Percentiles rank a stretch among this genome's conserved stretches.
These are phyloP conservation scores for Gallirallus australis DNA, from an alignment of 2,797 vertebrate species.

Conservation along the genomic window DNA sequence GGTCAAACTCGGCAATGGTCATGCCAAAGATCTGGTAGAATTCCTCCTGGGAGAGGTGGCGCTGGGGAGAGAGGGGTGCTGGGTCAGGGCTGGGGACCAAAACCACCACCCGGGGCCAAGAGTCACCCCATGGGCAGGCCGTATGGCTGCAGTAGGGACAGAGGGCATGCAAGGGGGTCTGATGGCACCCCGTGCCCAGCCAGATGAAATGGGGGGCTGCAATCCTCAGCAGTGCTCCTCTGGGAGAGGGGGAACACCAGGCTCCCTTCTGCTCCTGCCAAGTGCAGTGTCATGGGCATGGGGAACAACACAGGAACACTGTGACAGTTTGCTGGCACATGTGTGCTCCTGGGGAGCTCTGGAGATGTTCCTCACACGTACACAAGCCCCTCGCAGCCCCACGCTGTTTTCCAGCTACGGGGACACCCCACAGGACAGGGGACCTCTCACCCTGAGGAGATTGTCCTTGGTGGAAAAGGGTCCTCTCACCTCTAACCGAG, in stretches of 20 bases:
- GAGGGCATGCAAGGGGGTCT: rapidly evolving
- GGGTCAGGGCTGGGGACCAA: neutral
- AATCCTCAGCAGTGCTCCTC: neutral
- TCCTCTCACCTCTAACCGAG: constrained; percentile 90
- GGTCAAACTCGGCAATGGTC: constrained; percentile 97
- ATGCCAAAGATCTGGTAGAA: constrained; percentile 97
- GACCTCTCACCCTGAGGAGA: neutral
- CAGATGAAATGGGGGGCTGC: neutral
- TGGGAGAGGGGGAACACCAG: rapidly evolving
- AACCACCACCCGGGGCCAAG: rapidly evolving
- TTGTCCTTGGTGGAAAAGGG: neutral
- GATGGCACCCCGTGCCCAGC: neutral
- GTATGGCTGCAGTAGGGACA: rapidly evolving
- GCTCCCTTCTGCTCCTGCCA: neutral
- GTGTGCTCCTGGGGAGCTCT: neutral
- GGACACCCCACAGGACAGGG: rapidly evolving
- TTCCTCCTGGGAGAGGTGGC: constrained; percentile 95
- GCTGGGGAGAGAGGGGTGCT: constrained; percentile 76
- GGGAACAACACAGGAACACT: neutral
- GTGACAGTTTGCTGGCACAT: neutral
- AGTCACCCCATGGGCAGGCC: rapidly evolving
- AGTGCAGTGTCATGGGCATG: rapidly evolving
- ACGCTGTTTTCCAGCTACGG: rapidly evolving
- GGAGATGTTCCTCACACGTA: neutral
- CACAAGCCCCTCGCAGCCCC: rapidly evolving